Conservation (phyloP, 2,888 invertebrate species). For the Podotricha telesiphe region DNA sequence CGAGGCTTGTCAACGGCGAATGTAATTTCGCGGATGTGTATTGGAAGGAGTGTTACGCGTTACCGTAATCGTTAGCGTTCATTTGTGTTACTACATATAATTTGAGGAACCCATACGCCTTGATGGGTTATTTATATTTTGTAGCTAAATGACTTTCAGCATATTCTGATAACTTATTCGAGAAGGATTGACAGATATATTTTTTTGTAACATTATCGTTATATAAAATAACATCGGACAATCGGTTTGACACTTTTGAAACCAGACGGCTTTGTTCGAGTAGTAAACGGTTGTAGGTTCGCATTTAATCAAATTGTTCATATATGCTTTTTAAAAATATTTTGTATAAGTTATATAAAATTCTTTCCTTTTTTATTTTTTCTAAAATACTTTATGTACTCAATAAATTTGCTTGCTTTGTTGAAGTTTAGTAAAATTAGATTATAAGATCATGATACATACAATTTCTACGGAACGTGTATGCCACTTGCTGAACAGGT, state of each 20-base stretch:
- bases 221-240: too few relatives aligned
- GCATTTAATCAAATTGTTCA: too few relatives aligned
- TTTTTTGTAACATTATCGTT: too few relatives aligned
- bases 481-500: constrained; percentile 2
- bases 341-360: too few relatives aligned
- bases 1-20: constrained; percentile 77
- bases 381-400: too few relatives aligned
- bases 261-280: too few relatives aligned
- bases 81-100: constrained; percentile 45
- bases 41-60: constrained; percentile 70
- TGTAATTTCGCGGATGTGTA: constrained; percentile 72
- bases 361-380: too few relatives aligned
- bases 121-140: constrained; percentile 13
- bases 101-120: constrained; percentile 10
- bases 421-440: not conserved
- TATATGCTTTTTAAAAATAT: too few relatives aligned
- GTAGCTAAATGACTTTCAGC: not conserved
- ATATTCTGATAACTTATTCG: not conserved
- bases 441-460: not conserved
- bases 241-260: too few relatives aligned
- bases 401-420: too few relatives aligned
- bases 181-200: not conserved
- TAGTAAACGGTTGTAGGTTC: too few relatives aligned
- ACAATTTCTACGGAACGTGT: not conserved
- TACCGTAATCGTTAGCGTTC: constrained; percentile 68